Conservation (phyloP, 2,797 vertebrate genomes). For the Protosalanx chinensis region DNA sequence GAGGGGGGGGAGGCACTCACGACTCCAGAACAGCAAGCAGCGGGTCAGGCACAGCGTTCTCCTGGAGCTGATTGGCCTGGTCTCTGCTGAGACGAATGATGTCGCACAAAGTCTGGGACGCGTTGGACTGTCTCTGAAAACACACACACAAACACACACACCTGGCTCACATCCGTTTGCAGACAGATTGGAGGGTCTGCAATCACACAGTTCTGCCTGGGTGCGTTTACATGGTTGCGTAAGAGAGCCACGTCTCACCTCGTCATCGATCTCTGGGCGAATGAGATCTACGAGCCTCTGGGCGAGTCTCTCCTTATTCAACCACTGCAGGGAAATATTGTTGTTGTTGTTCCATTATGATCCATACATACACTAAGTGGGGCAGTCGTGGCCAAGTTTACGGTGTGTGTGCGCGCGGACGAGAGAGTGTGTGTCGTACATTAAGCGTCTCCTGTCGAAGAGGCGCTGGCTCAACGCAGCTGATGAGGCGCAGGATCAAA, state of each 20-base stretch:
- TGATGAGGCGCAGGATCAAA: slow-evolving; percentile 90
- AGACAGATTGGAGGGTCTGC: no score
- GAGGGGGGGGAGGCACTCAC: slow-evolving; percentile 72
- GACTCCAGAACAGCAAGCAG: slow-evolving; percentile 90
- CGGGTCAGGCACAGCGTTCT: slow-evolving; percentile 87
- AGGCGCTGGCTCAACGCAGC: slow-evolving; percentile 89
- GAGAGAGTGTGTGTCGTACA: slow-evolving; percentile 65
- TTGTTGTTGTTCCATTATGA: background rate
- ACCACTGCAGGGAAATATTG: slow-evolving; percentile 77
- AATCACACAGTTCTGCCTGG: background rate
- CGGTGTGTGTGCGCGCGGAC: slow-evolving; percentile 9
- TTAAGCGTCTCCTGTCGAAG: slow-evolving; percentile 90
- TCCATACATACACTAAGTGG: slow-evolving; percentile 2
- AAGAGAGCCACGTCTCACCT: slow-evolving; percentile 66
- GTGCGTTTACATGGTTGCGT: background rate
- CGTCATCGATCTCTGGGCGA: slow-evolving; percentile 88
- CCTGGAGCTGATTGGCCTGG: slow-evolving; percentile 89
- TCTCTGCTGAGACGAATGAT: slow-evolving; percentile 94
- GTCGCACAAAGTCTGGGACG: slow-evolving; percentile 95
- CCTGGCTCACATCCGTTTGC: background rate
- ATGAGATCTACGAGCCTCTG: slow-evolving; percentile 92
- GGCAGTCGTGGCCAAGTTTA: background rate
- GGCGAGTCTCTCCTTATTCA: slow-evolving; percentile 88
- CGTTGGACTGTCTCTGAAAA: slow-evolving; percentile 86
- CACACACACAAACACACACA: background rate